Base-by-base conservation (phyloP, 1,140 invertebrate genomes). In the Lineus longissimus region DNA sequence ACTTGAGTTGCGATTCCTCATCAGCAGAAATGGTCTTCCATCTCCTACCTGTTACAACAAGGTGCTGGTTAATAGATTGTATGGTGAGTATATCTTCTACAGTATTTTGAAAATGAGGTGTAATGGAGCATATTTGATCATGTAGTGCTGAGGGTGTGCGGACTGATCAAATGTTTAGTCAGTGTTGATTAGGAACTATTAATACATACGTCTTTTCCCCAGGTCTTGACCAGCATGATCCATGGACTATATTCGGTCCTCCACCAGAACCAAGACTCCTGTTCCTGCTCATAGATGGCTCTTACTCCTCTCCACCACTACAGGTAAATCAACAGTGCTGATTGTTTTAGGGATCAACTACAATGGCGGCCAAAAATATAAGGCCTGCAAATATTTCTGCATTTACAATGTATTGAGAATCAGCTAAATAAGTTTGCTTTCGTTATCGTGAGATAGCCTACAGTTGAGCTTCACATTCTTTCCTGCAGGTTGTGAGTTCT, bases 1-100 rank as follows among this genome's bases (percentile, higher is more conserved):
- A 54, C 76, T 76, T 71, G 76, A 78, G 45, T 59, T 78, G 62
- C 71, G 70, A 56, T 74, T 72, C 62, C 58, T 74, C 19, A 72
- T 76, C 22, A 67, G 66, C 47, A 64, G 70, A 43, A 61, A 63
- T 64, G 73, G 75, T 9, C 65, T 76, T n/a, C 43, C 62, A 7
- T 57, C 69, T 4, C 67, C 75, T 2, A 59, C 58, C 29, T 47
- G 66, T 19, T 70, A 63, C 63, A 60, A 62, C 19, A 51, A 58
- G 4, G 47, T 71, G 0, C 33, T 75, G 2, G 60, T 64, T 23
- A 56, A 67, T 43, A 56, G 67, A 19, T 43, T 66, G 17, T 36
- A 55, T 45, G 61, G 70, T 71, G 55, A 59, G 57, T 59, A 22
- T n/a, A 55, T 15, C 22, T 31, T 59, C n/a, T 59, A n/a, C 19